phyloP scores from a whole-genome alignment of 2,888 invertebrate genomes.

The Pseudanteris insignis region DNA sequence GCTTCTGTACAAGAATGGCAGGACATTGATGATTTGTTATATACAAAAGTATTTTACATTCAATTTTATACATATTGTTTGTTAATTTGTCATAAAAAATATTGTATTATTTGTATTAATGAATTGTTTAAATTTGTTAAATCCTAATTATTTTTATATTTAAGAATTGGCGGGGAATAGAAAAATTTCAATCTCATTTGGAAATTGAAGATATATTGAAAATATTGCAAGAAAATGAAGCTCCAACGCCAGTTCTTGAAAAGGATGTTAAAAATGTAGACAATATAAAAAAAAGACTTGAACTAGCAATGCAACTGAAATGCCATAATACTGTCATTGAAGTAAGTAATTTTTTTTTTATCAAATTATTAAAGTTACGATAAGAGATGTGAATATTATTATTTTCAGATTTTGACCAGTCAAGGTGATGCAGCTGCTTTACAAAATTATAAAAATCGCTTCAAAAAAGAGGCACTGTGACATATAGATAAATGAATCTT shows the following conservation, averaged over 20 bases:
- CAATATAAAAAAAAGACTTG: slow-evolving; percentile 70
- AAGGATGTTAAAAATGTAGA: slow-evolving; percentile 71
- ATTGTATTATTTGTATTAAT: too few relatives aligned
- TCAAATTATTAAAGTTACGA: neutral
- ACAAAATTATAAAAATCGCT: slow-evolving; percentile 72
- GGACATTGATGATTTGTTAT: slow-evolving; percentile 71
- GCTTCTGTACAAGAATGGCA: slow-evolving; percentile 73
- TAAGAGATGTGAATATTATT: slow-evolving; percentile 3
- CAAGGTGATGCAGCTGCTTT: slow-evolving; percentile 74
- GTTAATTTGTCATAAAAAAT: too few relatives aligned
- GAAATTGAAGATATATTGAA: slow-evolving; percentile 67
- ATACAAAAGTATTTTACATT: slow-evolving; percentile 72
- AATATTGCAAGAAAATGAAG: slow-evolving; percentile 62
- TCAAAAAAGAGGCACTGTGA: slow-evolving; percentile 72
- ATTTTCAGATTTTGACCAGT: slow-evolving; percentile 65
- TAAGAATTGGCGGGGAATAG: slow-evolving; percentile 68
- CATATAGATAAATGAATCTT: too few relatives aligned
- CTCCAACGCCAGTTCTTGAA: slow-evolving; percentile 67
- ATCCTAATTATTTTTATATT: too few relatives aligned
- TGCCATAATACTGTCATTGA: slow-evolving; percentile 76
- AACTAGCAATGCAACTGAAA: slow-evolving; percentile 73
- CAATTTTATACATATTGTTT: slow-evolving; percentile 5
- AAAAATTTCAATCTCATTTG: slow-evolving; percentile 65
- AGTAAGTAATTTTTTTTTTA: slow-evolving; percentile 54
- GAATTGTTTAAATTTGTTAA: too few relatives aligned